These are phyloP conservation scores for Philereme transversata DNA, from an alignment of 2,888 invertebrate genomes.

Conservation along the genomic window DNA sequence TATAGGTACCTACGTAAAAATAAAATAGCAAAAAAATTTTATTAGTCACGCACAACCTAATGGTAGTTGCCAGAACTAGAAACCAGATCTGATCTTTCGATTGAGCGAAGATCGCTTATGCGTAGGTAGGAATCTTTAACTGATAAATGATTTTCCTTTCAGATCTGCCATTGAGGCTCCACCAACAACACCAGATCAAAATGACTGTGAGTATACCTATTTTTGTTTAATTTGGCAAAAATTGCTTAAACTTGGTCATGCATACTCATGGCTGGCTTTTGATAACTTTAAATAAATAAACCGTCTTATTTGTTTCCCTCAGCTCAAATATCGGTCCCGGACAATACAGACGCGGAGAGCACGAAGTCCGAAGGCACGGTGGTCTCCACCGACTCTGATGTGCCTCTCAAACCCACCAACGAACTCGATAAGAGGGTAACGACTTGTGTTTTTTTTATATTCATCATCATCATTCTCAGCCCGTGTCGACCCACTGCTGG, in stretches of 20 bases:
- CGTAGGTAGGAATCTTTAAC: neutral
- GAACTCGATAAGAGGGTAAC: conserved; percentile 86
- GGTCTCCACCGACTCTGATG: conserved; percentile 88
- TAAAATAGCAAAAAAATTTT: too few species aligned
- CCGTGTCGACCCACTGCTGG: too few species aligned
- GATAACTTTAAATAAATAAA: neutral
- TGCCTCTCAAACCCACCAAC: conserved; percentile 84
- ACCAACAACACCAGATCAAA: conserved; percentile 57
- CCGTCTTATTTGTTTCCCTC: conserved; percentile 4
- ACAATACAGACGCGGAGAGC: conserved; percentile 88
- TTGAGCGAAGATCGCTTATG: too few species aligned
- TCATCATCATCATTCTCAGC: too few species aligned
- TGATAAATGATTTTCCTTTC: conserved; percentile 35
- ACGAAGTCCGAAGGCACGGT: conserved; percentile 83
- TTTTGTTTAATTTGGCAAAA: too few species aligned
- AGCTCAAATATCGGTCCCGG: conserved; percentile 63
- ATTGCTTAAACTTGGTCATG: too few species aligned
- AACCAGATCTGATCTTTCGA: neutral
- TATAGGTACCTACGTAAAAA: too few species aligned
- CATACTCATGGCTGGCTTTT: neutral
- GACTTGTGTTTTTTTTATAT: too few species aligned
- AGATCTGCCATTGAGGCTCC: conserved; percentile 56
- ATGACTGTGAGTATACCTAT: conserved; percentile 44
- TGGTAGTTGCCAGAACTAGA: too few species aligned
- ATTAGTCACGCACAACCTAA: too few species aligned